Evolutionary conservation across 2,888 invertebrate species (phyloP).

Genomic region (Copidosoma aretas): DNA sequence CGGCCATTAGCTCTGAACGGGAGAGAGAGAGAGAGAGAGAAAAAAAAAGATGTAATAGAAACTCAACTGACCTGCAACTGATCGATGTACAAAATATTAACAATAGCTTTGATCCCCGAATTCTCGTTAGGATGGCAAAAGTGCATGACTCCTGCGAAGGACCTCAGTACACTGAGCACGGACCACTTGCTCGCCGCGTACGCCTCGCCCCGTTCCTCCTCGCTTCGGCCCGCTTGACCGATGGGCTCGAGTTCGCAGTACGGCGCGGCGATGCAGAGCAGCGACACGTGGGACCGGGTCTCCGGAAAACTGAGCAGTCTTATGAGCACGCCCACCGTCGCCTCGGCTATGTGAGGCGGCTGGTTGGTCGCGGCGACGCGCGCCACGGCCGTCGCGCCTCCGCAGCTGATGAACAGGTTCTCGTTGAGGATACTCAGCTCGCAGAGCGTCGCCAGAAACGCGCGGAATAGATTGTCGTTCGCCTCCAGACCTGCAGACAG

Average conservation of each 20-base stretch:
- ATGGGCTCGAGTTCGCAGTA: slow-evolving; percentile 85
- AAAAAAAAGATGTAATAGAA: no score
- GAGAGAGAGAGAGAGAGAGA: neutral
- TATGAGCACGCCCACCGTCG: slow-evolving; percentile 85
- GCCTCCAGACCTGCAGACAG: slow-evolving; percentile 64
- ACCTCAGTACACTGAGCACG: slow-evolving; percentile 82
- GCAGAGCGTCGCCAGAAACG: slow-evolving; percentile 85
- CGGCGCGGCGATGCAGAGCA: slow-evolving; percentile 88
- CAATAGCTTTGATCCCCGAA: slow-evolving; percentile 79
- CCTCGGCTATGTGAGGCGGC: slow-evolving; percentile 88
- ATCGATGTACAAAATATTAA: slow-evolving; percentile 83
- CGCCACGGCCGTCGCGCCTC: slow-evolving; percentile 83
- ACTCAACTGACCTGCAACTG: slow-evolving; percentile 76
- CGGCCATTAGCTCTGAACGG: neutral
- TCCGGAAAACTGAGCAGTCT: slow-evolving; percentile 85
- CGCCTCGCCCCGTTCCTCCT: slow-evolving; percentile 72
- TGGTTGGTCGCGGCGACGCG: slow-evolving; percentile 85
- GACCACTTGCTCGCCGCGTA: slow-evolving; percentile 87
- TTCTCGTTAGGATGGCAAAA: slow-evolving; percentile 81
- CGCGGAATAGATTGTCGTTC: slow-evolving; percentile 82
- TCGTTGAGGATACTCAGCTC: slow-evolving; percentile 90
- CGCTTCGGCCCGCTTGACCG: slow-evolving; percentile 50
- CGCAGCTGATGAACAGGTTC: slow-evolving; percentile 77
- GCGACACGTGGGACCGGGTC: slow-evolving; percentile 81
- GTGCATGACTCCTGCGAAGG: slow-evolving; percentile 90